These are phyloP conservation scores for Vidua chalybeata DNA, from an alignment of 2,113 vertebrate genomes.

Conservation along the genomic window DNA sequence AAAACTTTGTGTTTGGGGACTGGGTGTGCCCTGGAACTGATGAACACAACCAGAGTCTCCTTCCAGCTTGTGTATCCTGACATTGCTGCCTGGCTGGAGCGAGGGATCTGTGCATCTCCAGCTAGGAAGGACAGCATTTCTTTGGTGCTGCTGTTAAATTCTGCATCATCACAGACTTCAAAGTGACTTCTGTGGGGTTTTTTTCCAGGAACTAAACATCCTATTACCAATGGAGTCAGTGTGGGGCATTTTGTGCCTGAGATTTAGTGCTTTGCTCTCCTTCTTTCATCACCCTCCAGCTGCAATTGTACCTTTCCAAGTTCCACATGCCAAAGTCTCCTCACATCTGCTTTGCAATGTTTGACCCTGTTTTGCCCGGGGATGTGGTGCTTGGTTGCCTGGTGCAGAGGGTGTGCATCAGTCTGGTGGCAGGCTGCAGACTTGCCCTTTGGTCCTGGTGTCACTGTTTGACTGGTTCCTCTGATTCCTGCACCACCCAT, in stretches of 20 bases:
- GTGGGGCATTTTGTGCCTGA: neutral
- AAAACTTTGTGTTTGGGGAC: neutral
- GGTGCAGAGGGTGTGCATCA: rapidly evolving
- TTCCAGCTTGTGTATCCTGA: neutral
- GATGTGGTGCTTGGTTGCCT: rapidly evolving
- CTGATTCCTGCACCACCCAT: neutral
- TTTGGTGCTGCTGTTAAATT: neutral
- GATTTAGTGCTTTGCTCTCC: neutral
- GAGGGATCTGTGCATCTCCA: rapidly evolving
- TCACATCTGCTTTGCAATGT: neutral
- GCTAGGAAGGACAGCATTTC: neutral
- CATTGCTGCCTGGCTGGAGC: neutral
- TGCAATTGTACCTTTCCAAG: neutral
- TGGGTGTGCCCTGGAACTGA: neutral
- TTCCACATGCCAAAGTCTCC: neutral
- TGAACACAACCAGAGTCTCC: neutral
- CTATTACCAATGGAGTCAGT: neutral
- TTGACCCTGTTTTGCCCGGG: neutral
- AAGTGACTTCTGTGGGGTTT: neutral
- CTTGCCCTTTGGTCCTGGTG: neutral
- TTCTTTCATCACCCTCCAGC: neutral
- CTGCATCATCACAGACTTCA: neutral
- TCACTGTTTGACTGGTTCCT: neutral
- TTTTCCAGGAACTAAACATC: neutral
- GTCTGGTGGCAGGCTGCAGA: neutral